Conservation (phyloP, 1,140 invertebrate species). For the Andricus grossulariae region DNA sequence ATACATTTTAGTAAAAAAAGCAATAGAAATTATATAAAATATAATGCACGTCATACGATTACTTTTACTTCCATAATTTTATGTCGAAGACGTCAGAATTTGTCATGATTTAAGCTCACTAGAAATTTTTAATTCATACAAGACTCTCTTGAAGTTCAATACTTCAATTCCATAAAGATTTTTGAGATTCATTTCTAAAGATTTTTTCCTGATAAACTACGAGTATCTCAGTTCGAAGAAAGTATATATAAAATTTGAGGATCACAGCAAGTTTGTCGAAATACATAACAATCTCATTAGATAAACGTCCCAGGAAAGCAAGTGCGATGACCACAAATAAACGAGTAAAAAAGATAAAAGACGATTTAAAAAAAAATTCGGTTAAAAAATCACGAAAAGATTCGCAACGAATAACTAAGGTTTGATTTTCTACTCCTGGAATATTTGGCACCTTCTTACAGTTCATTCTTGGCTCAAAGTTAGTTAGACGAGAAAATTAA, state of each 20-base stretch:
- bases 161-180: neutral
- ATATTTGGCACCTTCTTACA: neutral
- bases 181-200: constrained; percentile 7
- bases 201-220: neutral
- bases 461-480: neutral
- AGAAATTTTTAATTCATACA: neutral
- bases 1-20: neutral
- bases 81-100: neutral
- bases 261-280: constrained; percentile 34
- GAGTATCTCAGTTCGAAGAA: constrained; percentile 4
- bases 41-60: neutral
- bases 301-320: neutral
- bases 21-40: neutral
- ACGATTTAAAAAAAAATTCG: neutral
- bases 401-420: neutral
- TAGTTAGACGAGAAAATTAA: neutral
- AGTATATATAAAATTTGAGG: constrained; percentile 34
- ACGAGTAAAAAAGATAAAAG: constrained; percentile 10
- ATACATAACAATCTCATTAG: constrained; percentile 5
- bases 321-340: neutral
- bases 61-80: neutral
- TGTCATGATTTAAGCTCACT: constrained; percentile 14
- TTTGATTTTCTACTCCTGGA: neutral
- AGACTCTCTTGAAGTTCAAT: neutral
- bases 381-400: neutral